A percentile compares a stretch with the other conserved stretches of the same genome.
Evolutionary conservation across 2,113 vertebrate genomes (phyloP).

Genomic region (Phaetusa simplex): DNA sequence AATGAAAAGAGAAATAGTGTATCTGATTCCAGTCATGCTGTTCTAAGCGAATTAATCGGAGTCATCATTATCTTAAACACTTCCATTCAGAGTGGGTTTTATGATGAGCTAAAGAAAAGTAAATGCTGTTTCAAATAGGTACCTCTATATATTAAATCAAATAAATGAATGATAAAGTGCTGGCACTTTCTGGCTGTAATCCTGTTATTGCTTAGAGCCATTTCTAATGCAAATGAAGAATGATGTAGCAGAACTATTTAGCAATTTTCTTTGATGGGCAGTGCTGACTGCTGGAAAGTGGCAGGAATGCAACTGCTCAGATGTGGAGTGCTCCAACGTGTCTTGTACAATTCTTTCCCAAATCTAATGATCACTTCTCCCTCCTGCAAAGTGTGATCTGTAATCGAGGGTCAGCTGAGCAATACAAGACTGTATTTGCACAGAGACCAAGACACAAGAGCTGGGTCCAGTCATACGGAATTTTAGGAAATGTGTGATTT

Average conservation of each 20-base stretch:
- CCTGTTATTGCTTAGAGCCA: constrained; percentile 61
- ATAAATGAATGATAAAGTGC: constrained; percentile 62
- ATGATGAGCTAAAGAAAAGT: constrained; percentile 60
- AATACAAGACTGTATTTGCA: not conserved
- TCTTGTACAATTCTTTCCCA: not conserved
- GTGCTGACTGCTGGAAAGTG: constrained; percentile 9
- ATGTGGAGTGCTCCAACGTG: not conserved
- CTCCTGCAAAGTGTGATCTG: not conserved
- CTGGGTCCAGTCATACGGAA: not conserved
- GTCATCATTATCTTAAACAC: constrained; percentile 56
- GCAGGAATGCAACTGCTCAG: constrained; percentile 10
- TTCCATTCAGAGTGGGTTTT: constrained; percentile 52
- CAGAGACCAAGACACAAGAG: not conserved
- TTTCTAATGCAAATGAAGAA: constrained; percentile 63
- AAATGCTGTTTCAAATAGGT: constrained; percentile 66
- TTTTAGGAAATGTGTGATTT: not conserved
- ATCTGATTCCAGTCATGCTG: constrained; percentile 17
- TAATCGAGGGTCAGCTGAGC: not conserved
- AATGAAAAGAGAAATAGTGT: constrained; percentile 35
- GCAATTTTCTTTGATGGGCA: constrained; percentile 61
- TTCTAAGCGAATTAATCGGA: constrained; percentile 43
- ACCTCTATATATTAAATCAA: constrained; percentile 67
- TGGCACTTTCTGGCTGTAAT: constrained; percentile 58
- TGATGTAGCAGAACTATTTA: constrained; percentile 42
- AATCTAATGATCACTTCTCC: not conserved